These are phyloP conservation scores for Enteromius afrohamiltoni DNA, from an alignment of 2,797 vertebrate genomes.

Conservation along the genomic window DNA sequence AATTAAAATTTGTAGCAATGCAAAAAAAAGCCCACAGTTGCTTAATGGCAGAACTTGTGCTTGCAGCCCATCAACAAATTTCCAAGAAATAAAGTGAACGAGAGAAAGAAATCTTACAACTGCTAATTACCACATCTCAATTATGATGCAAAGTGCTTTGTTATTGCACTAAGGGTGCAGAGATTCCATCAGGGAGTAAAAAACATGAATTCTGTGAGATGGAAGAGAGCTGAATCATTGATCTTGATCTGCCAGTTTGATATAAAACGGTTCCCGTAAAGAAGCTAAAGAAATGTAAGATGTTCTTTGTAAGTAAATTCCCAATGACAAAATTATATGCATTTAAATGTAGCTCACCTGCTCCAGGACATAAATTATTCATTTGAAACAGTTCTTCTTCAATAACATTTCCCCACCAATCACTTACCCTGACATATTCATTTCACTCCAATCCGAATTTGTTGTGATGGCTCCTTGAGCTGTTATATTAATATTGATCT, in stretches of 20 bases:
- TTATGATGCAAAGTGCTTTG: constrained; percentile 1
- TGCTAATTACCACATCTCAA: constrained; percentile 10
- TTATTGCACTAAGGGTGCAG: not conserved
- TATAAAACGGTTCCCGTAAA: not conserved
- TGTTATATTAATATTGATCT: not conserved
- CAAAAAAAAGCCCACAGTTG: not conserved
- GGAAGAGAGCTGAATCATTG: not conserved
- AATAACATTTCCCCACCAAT: constrained; percentile 5
- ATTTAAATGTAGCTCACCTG: not conserved
- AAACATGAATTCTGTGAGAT: constrained; percentile 9
- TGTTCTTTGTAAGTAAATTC: not conserved
- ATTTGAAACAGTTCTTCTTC: constrained; percentile 1
- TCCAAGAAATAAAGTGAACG: not conserved
- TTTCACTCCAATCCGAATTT: not conserved
- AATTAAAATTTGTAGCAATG: constrained; percentile 20
- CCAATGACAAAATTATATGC: not conserved
- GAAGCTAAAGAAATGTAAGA: not conserved
- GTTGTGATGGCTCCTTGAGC: not conserved
- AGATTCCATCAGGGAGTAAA: not conserved
- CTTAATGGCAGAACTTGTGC: not conserved
- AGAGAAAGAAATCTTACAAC: not conserved
- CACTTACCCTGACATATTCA: not conserved
- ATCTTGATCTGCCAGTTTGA: constrained; percentile 5
- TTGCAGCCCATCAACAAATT: not conserved
- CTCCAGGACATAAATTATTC: constrained; percentile 14